A percentile compares a stretch with the other conserved stretches of the same genome.
Evolutionary conservation across 2,888 invertebrate species (phyloP).

Genomic region (Andrena praecox): DNA sequence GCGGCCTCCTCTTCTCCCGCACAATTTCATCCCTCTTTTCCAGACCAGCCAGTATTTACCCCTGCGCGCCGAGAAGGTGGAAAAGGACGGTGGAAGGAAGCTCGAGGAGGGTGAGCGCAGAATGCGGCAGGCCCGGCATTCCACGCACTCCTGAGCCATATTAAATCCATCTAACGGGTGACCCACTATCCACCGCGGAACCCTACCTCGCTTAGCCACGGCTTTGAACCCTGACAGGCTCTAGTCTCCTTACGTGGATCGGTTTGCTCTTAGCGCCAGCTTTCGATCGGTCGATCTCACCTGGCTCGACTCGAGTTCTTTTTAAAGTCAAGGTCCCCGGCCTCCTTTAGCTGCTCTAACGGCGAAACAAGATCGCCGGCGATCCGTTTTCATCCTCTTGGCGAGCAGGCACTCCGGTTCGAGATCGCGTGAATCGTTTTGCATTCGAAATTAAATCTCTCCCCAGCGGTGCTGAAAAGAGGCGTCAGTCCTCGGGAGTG

Average conservation of each 20-base stretch:
- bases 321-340: neutral
- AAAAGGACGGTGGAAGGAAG: constrained; percentile 50
- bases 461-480: neutral
- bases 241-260: neutral
- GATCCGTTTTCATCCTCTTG: neutral
- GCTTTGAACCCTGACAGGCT: neutral
- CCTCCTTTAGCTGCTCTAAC: too few relatives aligned
- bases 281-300: neutral
- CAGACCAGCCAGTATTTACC: constrained; percentile 23
- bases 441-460: constrained; percentile 37
- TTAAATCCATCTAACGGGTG: constrained; percentile 76
- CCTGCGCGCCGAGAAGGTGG: constrained; percentile 8
- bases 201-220: constrained; percentile 41
- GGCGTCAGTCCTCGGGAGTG: constrained; percentile 18
- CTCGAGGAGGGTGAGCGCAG: constrained; percentile 53
- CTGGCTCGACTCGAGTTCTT: neutral
- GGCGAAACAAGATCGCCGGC: neutral
- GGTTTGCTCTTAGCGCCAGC: neutral
- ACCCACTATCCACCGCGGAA: constrained; percentile 55
- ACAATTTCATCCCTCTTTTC: constrained; percentile 67
- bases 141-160: constrained; percentile 72
- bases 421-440: constrained; percentile 6
- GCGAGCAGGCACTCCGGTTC: neutral
- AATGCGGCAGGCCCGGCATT: constrained; percentile 72
- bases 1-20: constrained; percentile 37